Conservation (phyloP, 2,888 invertebrate species). For the Cryptosula pallasiana region DNA sequence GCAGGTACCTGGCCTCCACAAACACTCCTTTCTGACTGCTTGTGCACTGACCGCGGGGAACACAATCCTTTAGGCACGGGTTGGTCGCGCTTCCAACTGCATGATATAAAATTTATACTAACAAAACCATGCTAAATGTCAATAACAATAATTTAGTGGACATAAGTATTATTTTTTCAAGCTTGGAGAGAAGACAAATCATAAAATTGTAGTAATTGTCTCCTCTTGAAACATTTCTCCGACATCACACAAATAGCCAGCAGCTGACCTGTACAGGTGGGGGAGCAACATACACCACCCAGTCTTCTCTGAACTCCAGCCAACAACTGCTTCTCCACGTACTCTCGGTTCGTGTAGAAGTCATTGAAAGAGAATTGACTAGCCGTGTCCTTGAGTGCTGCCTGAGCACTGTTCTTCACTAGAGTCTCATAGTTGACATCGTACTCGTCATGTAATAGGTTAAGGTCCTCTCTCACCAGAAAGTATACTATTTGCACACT, state of each 20-base stretch:
- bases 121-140: too few species aligned
- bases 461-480: not conserved
- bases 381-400: conserved; percentile 11
- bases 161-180: too few species aligned
- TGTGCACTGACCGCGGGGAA: not conserved
- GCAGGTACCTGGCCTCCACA: conserved; percentile 9
- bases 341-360: not conserved
- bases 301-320: not conserved
- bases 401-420: not conserved
- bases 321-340: not conserved
- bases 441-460: conserved; percentile 18
- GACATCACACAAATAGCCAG: not conserved
- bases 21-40: not conserved
- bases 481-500: conserved; percentile 7
- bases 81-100: too few species aligned
- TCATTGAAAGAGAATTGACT: conserved; percentile 3
- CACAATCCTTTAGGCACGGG: not conserved
- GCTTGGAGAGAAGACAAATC: too few species aligned
- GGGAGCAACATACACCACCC: conserved; percentile 8
- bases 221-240: too few species aligned
- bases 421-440: conserved; percentile 8
- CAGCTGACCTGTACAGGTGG: not conserved
- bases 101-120: too few species aligned
- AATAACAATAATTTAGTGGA: too few species aligned
- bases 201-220: too few species aligned